Base-by-base conservation (phyloP, 2,888 invertebrate genomes). In the Apoderus coryli region DNA sequence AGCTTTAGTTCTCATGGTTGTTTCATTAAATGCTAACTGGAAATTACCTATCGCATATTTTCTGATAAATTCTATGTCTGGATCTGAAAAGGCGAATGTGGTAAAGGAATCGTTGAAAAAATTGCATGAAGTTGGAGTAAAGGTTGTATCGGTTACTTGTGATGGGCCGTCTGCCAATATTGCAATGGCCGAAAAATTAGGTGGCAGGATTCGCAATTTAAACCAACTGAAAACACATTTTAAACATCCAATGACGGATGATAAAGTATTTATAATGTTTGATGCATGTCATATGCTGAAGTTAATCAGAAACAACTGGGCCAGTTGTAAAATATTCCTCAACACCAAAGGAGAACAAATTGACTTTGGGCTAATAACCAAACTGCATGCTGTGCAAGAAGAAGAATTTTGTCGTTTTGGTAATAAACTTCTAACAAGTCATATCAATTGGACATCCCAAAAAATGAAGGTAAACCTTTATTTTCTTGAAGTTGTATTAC, bases 381-480 rank as follows among this genome's bases (percentile, higher is more conserved):
- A 28, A 19, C 27, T 39, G 4, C 22, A 35, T 30, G 11, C 24
- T 10, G 15, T 39, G 4, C 35, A 40, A 36, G 34, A 40, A 14
- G 9, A 27, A n/a, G 32, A 37, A 23, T 16, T 10, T 4, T 29
- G 31, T 4, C 13, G 11, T 12, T 6, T 37, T 7, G 37, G 25
- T 10, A 41, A 15, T 14, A 37, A 33, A 25, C 14, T 37, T 7
- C 28, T 31, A 19, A 37, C 25, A 28, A 9, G 16, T 2, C 35
- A 39, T 14, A 32, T 41, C n/a, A 13, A 41, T 19, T 39, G 37
- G 33, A n/a, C 25, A 19, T 32, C 31, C 29, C 35, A 34, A 12
- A 35, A 35, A 32, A 37, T 39, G 35, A 37, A 35, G 23, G 36
- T 36, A 30, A 27, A 19, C 10, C 9, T 3, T 9, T 25, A 14